Percentiles rank a stretch among this genome's conserved stretches.
Conservation (phyloP, 2,888 invertebrate species). For the Tromatobia lineatoria region DNA sequence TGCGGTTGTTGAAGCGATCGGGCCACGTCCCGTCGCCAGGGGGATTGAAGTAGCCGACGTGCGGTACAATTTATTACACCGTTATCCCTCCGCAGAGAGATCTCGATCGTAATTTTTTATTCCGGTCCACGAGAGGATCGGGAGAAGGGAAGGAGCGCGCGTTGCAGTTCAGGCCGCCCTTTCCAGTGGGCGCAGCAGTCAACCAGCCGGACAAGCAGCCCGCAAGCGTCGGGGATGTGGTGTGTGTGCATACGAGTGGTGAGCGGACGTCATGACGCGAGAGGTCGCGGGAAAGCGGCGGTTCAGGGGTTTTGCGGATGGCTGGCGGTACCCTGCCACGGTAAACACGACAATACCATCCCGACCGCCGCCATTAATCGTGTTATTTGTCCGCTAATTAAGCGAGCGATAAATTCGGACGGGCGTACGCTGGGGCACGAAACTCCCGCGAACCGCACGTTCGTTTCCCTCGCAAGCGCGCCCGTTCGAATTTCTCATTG, state of each 20-base stretch:
- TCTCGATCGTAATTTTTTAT: constrained; percentile 68
- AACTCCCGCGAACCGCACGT: constrained; percentile 45
- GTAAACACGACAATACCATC: constrained; percentile 71
- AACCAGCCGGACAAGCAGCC: constrained; percentile 43
- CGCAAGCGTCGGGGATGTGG: constrained; percentile 13
- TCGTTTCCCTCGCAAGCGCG: constrained; percentile 26
- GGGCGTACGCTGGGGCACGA: constrained; percentile 15
- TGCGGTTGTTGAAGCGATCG: constrained; percentile 32
- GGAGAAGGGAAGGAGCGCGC: constrained; percentile 9
- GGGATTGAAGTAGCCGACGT: constrained; percentile 53
- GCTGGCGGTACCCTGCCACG: constrained; percentile 57
- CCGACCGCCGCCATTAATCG: constrained; percentile 74
- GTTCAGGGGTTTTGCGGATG: constrained; percentile 65
- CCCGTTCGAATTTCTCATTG: constrained; percentile 22
- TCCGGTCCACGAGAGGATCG: constrained; percentile 47
- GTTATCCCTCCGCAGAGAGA: constrained; percentile 46
- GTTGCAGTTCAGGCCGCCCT: constrained; percentile 43
- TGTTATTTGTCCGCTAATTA: constrained; percentile 78
- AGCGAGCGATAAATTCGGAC: constrained; percentile 76
- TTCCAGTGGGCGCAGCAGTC: constrained; percentile 53
- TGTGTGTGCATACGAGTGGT: constrained; percentile 25
- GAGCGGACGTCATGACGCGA: constrained; percentile 57
- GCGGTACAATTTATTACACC: constrained; percentile 57
- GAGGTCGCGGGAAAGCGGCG: constrained; percentile 66
- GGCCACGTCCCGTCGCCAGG: constrained; percentile 36